phyloP scores from a whole-genome alignment of 2,888 invertebrate species.

The Ceraclea dissimilis region DNA sequence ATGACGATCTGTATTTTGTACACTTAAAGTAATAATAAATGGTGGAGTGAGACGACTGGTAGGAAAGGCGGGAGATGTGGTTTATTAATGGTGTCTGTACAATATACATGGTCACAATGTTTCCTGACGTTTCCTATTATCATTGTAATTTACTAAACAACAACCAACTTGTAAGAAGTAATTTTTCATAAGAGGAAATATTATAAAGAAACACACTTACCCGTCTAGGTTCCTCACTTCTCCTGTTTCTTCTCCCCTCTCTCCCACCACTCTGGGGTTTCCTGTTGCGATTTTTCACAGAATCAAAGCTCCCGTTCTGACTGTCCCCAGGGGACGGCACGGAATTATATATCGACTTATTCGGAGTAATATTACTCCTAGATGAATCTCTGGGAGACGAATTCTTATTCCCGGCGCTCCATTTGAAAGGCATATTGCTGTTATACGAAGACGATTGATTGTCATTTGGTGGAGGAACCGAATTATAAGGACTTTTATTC shows the following conservation, averaged over 20 bases:
- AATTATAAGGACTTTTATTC: conserved; percentile 53
- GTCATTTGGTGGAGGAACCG: conserved; percentile 62
- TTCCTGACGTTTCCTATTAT: too few species aligned
- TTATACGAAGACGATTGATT: conserved; percentile 12
- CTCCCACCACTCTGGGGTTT: not conserved
- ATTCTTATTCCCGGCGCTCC: not conserved
- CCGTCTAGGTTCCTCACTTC: not conserved
- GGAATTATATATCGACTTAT: not conserved
- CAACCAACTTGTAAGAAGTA: too few species aligned
- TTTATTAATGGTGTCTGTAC: too few species aligned
- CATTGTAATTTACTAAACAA: too few species aligned
- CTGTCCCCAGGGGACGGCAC: not conserved
- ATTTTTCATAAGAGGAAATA: too few species aligned
- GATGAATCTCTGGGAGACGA: not conserved
- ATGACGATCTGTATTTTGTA: too few species aligned
- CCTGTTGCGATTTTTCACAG: not conserved
- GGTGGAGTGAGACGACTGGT: too few species aligned
- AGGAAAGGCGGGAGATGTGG: too few species aligned
- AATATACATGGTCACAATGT: too few species aligned
- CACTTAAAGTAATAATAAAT: too few species aligned
- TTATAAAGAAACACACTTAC: not conserved
- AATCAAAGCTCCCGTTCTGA: not conserved
- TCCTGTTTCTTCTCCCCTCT: not conserved
- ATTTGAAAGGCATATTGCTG: not conserved
- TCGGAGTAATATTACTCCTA: not conserved